Evolutionary conservation across 2,113 vertebrate species (phyloP).

Genomic region (Hiodon tergisus): DNA sequence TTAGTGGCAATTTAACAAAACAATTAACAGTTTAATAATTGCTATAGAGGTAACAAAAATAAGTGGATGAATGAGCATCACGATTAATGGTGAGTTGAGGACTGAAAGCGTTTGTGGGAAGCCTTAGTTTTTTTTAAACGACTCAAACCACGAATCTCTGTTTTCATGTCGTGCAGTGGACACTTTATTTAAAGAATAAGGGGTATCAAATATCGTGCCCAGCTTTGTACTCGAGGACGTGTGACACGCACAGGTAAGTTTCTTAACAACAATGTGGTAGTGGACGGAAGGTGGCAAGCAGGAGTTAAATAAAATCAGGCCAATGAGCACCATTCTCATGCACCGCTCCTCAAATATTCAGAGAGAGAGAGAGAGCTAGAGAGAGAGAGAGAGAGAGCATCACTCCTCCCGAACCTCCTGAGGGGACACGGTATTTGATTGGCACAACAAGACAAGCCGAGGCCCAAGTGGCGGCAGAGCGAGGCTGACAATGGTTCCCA

Average conservation of each 20-base stretch:
- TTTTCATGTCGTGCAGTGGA: too few species aligned
- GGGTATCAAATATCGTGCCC: too few species aligned
- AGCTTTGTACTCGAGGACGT: too few species aligned
- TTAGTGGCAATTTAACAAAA: background rate
- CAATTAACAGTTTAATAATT: background rate
- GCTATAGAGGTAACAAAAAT: background rate
- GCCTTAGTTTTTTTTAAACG: too few species aligned
- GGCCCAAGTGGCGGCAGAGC: slow-evolving; percentile 46
- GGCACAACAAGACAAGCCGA: slow-evolving; percentile 32
- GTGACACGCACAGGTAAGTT: too few species aligned
- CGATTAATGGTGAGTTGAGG: background rate
- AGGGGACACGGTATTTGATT: slow-evolving; percentile 28
- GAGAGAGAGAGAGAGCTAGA: too few species aligned
- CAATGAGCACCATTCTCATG: background rate
- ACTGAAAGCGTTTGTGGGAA: background rate
- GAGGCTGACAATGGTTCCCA: slow-evolving; percentile 50
- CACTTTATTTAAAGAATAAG: too few species aligned
- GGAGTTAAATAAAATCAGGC: background rate
- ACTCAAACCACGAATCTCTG: too few species aligned
- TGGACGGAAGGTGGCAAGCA: background rate
- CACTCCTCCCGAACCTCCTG: slow-evolving; percentile 10
- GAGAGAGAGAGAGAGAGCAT: background rate
- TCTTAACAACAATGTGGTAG: background rate
- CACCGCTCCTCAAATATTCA: background rate
- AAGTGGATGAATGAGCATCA: background rate